Percentiles rank a stretch among this genome's conserved stretches.
These are phyloP conservation scores for Phortica variegata DNA, from an alignment of 1,140 invertebrate genomes.

Conservation along the genomic window DNA sequence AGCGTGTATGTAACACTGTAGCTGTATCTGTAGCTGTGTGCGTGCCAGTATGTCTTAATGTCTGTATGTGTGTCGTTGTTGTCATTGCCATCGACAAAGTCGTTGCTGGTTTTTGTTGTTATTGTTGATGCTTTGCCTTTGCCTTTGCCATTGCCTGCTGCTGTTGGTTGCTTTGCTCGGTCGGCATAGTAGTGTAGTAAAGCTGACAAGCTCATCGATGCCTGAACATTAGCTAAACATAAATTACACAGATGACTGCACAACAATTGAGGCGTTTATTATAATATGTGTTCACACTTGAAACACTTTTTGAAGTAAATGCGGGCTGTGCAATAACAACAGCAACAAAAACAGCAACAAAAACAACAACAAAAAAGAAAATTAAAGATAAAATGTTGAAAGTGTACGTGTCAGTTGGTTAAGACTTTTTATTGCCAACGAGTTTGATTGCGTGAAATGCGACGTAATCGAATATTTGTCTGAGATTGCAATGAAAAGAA, in stretches of 20 bases:
- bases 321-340: too few species aligned
- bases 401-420: too few species aligned
- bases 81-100: conserved; percentile 8
- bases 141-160: too few species aligned
- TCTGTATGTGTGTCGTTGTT: conserved; percentile 16
- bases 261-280: conserved; percentile 57
- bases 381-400: too few species aligned
- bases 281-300: conserved; percentile 56
- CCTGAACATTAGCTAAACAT: conserved; percentile 57
- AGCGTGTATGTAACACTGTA: too few species aligned
- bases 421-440: too few species aligned
- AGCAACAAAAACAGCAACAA: too few species aligned
- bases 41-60: conserved; percentile 9
- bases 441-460: too few species aligned
- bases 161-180: too few species aligned
- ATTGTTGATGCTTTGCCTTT: conserved; percentile 34
- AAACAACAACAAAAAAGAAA: too few species aligned
- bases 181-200: conserved; percentile 46
- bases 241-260: conserved; percentile 55
- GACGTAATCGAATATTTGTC: too few species aligned
- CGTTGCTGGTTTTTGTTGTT: conserved; percentile 4
- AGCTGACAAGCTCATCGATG: conserved; percentile 60
- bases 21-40: conserved; percentile 26
- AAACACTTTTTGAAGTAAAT: conserved; percentile 14
- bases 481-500: too few species aligned